Evolutionary conservation across 2,797 vertebrate genomes (phyloP).

Genomic region (Eleutherodactylus coqui): DNA sequence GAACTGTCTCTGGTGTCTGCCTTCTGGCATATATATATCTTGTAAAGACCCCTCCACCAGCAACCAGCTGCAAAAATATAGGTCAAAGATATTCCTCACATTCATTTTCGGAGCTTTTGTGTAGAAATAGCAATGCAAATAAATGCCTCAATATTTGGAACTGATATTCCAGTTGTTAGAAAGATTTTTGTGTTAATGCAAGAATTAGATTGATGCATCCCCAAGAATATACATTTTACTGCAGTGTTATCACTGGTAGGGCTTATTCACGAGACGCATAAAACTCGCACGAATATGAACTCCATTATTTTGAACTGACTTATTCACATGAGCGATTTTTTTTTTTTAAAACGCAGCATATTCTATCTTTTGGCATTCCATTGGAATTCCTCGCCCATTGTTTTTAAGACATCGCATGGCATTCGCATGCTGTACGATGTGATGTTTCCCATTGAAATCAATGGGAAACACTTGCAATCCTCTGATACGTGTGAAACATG

Average conservation of each 20-base stretch:
- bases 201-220: neutral
- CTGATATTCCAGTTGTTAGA: neutral
- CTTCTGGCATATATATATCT: neutral
- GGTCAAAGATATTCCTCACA: conserved; percentile 12
- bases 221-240: neutral
- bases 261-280: too few species aligned
- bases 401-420: too few species aligned
- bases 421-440: too few species aligned
- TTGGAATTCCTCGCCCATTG: too few species aligned
- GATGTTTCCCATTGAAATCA: too few species aligned
- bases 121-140: neutral
- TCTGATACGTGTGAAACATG: too few species aligned
- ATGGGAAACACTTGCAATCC: too few species aligned
- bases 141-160: neutral
- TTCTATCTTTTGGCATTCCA: too few species aligned
- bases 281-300: too few species aligned
- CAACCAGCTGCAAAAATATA: conserved; percentile 29
- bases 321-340: too few species aligned
- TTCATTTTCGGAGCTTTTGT: neutral
- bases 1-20: conserved; percentile 16
- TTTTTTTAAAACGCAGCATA: too few species aligned
- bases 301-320: too few species aligned
- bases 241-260: neutral
- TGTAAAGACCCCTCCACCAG: neutral
- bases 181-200: neutral